Evolutionary conservation across 2,797 vertebrate genomes (phyloP).

Genomic region (Cygnus olor): DNA sequence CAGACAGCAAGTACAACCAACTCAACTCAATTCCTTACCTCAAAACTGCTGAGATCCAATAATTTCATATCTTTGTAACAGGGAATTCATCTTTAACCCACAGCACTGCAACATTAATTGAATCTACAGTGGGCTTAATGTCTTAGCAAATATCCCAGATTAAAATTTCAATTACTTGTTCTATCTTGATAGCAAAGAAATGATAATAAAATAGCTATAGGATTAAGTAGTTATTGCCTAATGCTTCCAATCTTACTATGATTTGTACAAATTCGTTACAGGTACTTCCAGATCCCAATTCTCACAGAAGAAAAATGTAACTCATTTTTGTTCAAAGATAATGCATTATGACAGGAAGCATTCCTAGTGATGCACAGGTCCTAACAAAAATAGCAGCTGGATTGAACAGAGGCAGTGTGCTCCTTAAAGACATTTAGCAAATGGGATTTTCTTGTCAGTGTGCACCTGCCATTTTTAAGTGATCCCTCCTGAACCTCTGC

Average conservation of each 20-base stretch:
- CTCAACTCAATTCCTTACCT: slow-evolving; percentile 27
- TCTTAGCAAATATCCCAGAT: slow-evolving; percentile 21
- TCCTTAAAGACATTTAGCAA: not conserved
- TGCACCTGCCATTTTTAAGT: not conserved
- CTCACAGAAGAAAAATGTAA: not conserved
- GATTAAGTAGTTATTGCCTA: slow-evolving; percentile 15
- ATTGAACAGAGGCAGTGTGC: not conserved
- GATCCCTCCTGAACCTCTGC: not conserved
- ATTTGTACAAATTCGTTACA: slow-evolving; percentile 19
- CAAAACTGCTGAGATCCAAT: slow-evolving; percentile 29
- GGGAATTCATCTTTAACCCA: not conserved
- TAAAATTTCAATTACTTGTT: slow-evolving; percentile 45
- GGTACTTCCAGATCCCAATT: not conserved
- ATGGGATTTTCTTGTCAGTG: not conserved
- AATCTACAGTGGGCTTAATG: not conserved
- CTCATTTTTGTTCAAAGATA: not conserved
- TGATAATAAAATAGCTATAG: slow-evolving; percentile 32
- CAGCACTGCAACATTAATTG: not conserved
- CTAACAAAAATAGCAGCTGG: not conserved
- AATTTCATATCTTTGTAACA: not conserved
- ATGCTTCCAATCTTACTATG: not conserved
- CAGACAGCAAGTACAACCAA: slow-evolving; percentile 50
- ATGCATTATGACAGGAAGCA: not conserved
- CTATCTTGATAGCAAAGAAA: slow-evolving; percentile 29
- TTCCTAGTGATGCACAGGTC: not conserved